Percentiles rank a stretch among this genome's conserved stretches.
These are phyloP conservation scores for Thymallus thymallus DNA, from an alignment of 2,113 vertebrate species.

Conservation along the genomic window DNA sequence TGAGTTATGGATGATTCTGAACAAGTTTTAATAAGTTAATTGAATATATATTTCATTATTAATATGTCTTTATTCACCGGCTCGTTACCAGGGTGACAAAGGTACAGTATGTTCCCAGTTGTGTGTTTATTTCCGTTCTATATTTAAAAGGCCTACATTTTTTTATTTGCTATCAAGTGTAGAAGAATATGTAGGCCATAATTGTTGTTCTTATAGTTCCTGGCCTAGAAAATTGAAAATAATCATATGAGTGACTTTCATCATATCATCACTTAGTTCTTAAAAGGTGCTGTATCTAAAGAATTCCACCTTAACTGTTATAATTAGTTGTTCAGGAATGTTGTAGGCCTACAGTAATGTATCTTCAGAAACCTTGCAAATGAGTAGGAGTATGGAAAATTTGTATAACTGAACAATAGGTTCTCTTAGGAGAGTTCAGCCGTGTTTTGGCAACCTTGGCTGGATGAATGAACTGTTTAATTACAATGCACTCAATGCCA, in stretches of 20 bases:
- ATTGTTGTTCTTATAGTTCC: not conserved
- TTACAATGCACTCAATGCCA: not conserved
- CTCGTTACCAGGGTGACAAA: slow-evolving; percentile 22
- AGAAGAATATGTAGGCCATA: not conserved
- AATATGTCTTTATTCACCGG: slow-evolving; percentile 31
- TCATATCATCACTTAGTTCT: not conserved
- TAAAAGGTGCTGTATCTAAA: no score
- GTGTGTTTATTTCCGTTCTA: slow-evolving; percentile 10
- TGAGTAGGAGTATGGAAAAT: no score
- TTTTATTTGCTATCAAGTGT: not conserved
- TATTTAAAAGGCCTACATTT: slow-evolving; percentile 8
- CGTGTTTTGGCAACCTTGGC: not conserved
- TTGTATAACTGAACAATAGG: not conserved
- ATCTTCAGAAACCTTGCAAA: no score
- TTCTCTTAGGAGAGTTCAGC: not conserved
- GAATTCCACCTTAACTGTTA: no score
- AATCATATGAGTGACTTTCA: not conserved
- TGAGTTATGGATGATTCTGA: slow-evolving; percentile 59
- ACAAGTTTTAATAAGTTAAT: slow-evolving; percentile 59
- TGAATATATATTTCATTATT: slow-evolving; percentile 46
- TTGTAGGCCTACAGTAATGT: no score
- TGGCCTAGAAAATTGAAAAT: not conserved
- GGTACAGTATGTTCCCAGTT: slow-evolving; percentile 21
- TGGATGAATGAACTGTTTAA: not conserved
- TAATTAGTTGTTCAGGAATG: no score